These are phyloP conservation scores for Electrophaes corylata DNA, from an alignment of 2,888 invertebrate species.

Conservation along the genomic window DNA sequence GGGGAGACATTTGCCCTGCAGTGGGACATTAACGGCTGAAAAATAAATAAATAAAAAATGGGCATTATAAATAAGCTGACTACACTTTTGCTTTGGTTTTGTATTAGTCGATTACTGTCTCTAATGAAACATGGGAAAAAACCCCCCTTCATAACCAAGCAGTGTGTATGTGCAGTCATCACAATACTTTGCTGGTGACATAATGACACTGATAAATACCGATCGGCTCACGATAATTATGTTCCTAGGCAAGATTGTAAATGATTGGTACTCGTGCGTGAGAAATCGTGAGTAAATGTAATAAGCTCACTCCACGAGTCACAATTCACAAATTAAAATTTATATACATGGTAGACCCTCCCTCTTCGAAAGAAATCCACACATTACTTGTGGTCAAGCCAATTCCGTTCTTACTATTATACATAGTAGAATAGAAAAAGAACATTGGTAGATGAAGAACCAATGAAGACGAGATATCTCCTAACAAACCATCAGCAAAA, in stretches of 20 bases:
- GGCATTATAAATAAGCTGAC: background rate
- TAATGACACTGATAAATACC: constrained; percentile 1
- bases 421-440: too few species aligned
- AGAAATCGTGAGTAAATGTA: background rate
- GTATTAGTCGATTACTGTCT: background rate
- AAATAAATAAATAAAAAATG: too few species aligned
- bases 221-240: constrained; percentile 7
- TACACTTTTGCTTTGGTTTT: background rate
- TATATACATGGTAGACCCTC: background rate
- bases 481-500: too few species aligned
- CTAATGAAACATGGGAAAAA: background rate
- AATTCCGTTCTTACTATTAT: too few species aligned
- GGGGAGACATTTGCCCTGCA: too few species aligned
- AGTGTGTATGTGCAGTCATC: background rate
- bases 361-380: background rate
- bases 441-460: too few species aligned
- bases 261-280: background rate
- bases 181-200: background rate
- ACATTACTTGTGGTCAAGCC: background rate
- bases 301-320: too few species aligned
- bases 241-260: constrained; percentile 4
- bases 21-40: too few species aligned
- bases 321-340: background rate
- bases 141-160: background rate
- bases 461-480: too few species aligned